Base-by-base conservation (phyloP, 2,797 vertebrate species). In the Craterocephalus amniculus region DNA sequence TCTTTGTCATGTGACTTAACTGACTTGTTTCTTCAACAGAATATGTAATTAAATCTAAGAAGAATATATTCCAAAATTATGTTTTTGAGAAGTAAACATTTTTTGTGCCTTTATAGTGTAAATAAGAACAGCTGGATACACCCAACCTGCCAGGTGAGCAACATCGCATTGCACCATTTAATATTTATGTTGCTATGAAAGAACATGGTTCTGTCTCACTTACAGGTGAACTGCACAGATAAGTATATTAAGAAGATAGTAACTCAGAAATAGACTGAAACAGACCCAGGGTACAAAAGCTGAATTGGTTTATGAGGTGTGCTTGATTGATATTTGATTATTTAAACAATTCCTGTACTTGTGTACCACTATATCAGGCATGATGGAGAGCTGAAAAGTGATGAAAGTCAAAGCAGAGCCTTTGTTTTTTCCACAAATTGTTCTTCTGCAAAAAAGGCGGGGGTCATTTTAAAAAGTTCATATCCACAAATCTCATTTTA, bases 161-260 rank as follows among this genome's bases (percentile, higher is more conserved):
- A 49, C 24, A 60, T 59, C 40, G 4, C 66, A 86, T 92, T 94
- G 93, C 94, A 94, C 93, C 94, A 70, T 94, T 93, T 94, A 94
- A 94, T 92, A 91, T 58, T 70, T 67, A 68, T 43, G 58, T 74
- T 72, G 79, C 84, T 90, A 84, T 67, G 29, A 43, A 78, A 36
- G 43, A 78, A 55, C 58, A 45, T 1, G 14, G 74, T 64, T 79
- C 45, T 35, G 45, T 55, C 34, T 36, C 24, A 38, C 64, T 74
- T 79, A 90, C 89, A 85, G 86, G 24, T 78, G 87, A 91, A 69
- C 88, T 85, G 91, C 73, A 87, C 87, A 87, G 78, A 81, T 84
- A 72, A 84, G 72, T 75, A 64, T 74, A 78, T 79, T n/a, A 45
- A 48, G 43, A 48, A 7, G 20, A 48, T 13, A 26, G 29, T 11